Conservation (phyloP, 2,888 invertebrate species). For the Eristalis tenax region DNA sequence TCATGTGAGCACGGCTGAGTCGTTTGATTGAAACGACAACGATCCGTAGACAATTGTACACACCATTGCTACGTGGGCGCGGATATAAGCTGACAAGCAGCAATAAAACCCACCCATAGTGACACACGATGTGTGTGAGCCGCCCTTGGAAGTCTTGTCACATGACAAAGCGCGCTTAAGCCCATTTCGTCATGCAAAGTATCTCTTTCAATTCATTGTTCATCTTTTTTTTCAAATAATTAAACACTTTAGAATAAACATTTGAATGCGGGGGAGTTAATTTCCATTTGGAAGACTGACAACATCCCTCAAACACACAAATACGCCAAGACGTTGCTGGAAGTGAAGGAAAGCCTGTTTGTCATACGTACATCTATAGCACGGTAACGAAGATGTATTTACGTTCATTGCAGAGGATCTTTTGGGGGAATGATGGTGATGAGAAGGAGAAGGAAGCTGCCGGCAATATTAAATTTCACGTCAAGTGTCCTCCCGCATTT, state of each 20-base stretch:
- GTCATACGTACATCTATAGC: slow-evolving; percentile 2
- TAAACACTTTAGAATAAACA: neutral
- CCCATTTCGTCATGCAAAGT: neutral
- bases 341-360: neutral
- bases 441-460: slow-evolving; percentile 40
- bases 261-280: neutral
- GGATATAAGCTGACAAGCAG: neutral
- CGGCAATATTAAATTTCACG: slow-evolving; percentile 57
- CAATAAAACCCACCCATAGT: neutral
- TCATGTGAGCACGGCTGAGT: neutral
- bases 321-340: neutral
- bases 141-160: neutral
- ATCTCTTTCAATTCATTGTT: neutral
- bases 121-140: neutral
- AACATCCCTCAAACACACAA: neutral
- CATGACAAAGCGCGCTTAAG: neutral
- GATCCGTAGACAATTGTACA: neutral
- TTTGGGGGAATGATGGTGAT: neutral
- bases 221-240: neutral
- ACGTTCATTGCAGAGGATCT: slow-evolving; percentile 35
- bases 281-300: neutral
- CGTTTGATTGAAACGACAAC: neutral
- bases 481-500: slow-evolving; percentile 35
- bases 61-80: neutral
- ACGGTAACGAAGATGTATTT: slow-evolving; percentile 42